Evolutionary conservation across 2,113 vertebrate species (phyloP).

Genomic region (Spea multiplicata): DNA sequence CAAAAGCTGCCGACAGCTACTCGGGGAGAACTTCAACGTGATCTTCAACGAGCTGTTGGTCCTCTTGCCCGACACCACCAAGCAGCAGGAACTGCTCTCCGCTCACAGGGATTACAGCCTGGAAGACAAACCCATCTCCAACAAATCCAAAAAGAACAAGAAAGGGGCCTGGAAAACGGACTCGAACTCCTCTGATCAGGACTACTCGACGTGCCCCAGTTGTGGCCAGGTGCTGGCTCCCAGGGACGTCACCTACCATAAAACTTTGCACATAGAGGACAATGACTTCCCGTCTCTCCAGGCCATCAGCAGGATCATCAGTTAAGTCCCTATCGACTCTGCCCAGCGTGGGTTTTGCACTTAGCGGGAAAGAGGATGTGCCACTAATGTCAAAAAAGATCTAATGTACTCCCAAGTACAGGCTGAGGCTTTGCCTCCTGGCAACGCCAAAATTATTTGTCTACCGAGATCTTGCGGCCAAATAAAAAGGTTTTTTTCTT

Average conservation of each 20-base stretch:
- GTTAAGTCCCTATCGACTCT: constrained; percentile 60
- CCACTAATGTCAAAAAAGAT: constrained; percentile 5
- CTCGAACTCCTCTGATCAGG: constrained; percentile 66
- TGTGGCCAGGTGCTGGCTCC: constrained; percentile 90
- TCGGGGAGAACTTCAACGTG: constrained; percentile 84
- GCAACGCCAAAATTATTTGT: constrained; percentile 1
- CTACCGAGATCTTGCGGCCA: neutral
- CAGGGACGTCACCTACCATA: constrained; percentile 83
- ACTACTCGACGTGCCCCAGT: constrained; percentile 86
- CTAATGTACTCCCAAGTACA: neutral
- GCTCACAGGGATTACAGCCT: constrained; percentile 78
- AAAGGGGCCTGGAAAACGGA: constrained; percentile 79
- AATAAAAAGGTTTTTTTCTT: neutral
- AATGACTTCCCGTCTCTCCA: constrained; percentile 95
- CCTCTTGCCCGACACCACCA: constrained; percentile 83
- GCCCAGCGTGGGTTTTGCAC: neutral
- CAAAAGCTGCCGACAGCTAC: constrained; percentile 76
- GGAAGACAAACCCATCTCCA: constrained; percentile 67
- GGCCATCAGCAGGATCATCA: constrained; percentile 88
- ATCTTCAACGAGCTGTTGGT: constrained; percentile 93
- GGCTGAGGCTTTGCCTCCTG: neutral
- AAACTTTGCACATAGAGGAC: constrained; percentile 78
- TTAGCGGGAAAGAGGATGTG: constrained; percentile 3
- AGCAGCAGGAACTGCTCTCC: constrained; percentile 92
- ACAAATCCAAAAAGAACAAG: constrained; percentile 80